Percentiles rank a stretch among this genome's conserved stretches.
phyloP scores from a whole-genome alignment of 2,888 invertebrate species.

The Parascotia fuliginaria region DNA sequence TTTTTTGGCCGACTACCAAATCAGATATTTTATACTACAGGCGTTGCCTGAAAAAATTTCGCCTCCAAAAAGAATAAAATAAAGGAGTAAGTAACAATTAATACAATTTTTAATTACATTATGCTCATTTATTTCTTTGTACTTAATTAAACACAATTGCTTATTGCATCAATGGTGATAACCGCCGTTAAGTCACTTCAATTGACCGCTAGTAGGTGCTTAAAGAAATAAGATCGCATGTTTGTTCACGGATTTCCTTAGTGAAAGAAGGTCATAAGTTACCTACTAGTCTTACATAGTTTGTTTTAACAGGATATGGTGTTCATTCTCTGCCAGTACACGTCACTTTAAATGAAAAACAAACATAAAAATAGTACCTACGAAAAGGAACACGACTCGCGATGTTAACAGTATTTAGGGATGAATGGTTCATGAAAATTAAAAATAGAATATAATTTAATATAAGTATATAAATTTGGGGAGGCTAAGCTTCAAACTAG shows the following conservation, averaged over 20 bases:
- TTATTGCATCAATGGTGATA: conserved; percentile 16
- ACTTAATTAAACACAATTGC: conserved; percentile 39
- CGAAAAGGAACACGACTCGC: no score
- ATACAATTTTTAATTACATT: conserved; percentile 22
- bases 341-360: no score
- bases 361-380: no score
- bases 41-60: no score
- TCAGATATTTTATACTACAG: no score
- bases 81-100: conserved; percentile 3
- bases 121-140: conserved; percentile 17
- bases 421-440: no score
- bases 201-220: not conserved
- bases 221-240: not conserved
- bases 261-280: conserved; percentile 2
- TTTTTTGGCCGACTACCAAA: no score
- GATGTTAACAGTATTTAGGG: no score
- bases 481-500: no score
- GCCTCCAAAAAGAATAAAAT: not conserved
- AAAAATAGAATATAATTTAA: no score
- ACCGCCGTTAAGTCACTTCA: conserved; percentile 35
- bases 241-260: conserved; percentile 33
- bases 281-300: not conserved
- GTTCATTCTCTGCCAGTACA: no score
- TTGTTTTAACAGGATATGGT: conserved; percentile 2
- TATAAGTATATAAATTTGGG: no score